phyloP scores from a whole-genome alignment of 2,113 vertebrate genomes.

The Lethenteron reissneri region DNA sequence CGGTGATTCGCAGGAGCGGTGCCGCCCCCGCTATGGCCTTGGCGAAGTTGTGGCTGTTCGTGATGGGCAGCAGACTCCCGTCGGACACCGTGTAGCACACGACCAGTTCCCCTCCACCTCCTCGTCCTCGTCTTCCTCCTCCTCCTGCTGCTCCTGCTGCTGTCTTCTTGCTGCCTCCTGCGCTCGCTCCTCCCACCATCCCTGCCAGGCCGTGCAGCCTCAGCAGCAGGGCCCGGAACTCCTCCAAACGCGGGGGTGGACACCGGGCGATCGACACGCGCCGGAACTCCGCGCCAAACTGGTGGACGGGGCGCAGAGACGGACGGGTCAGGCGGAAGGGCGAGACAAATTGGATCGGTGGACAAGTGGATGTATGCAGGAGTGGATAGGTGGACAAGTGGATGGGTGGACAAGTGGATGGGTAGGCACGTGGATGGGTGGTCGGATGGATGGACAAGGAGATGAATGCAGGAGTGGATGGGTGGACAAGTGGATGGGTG shows the following conservation, averaged over 20 bases:
- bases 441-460: too few species aligned
- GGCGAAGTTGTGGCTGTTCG: slow-evolving; percentile 1
- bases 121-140: too few species aligned
- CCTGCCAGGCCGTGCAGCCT: neutral
- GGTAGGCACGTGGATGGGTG: too few species aligned
- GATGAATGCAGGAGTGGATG: too few species aligned
- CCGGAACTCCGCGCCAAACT: neutral
- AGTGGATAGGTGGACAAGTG: too few species aligned
- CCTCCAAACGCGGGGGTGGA: neutral
- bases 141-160: too few species aligned
- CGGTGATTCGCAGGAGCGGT: neutral
- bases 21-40: neutral
- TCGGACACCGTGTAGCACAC: neutral
- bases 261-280: neutral
- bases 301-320: neutral
- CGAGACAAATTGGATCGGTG: too few species aligned
- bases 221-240: slow-evolving; percentile 3
- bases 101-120: neutral
- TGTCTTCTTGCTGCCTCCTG: too few species aligned
- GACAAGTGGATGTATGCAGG: too few species aligned
- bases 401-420: too few species aligned
- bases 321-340: neutral
- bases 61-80: neutral
- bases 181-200: too few species aligned
- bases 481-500: too few species aligned